These are phyloP conservation scores for Bradypus variegatus DNA, from an alignment of 2,797 vertebrate species.

Conservation along the genomic window DNA sequence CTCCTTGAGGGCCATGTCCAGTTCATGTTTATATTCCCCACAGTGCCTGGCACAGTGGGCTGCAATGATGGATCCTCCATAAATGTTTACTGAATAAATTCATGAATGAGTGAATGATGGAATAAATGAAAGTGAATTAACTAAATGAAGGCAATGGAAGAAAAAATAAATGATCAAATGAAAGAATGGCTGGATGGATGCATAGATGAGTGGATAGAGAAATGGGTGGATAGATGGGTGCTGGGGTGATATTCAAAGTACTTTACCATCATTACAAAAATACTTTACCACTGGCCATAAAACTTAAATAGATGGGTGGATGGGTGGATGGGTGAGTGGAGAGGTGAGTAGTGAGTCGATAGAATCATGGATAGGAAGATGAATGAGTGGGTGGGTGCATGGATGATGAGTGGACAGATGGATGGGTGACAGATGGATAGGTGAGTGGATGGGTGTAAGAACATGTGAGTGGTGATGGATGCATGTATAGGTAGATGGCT, in stretches of 20 bases:
- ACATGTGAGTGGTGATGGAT: neutral
- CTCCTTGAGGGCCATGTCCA: neutral
- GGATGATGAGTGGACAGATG: neutral
- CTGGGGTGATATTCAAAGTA: neutral
- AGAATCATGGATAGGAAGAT: neutral
- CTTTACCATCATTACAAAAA: too few relatives aligned
- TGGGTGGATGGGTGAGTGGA: too few relatives aligned
- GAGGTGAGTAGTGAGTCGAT: neutral
- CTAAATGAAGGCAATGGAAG: neutral
- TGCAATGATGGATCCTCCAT: neutral
- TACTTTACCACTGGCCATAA: neutral
- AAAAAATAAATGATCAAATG: neutral
- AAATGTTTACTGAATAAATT: neutral
- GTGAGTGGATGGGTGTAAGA: neutral
- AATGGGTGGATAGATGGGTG: too few relatives aligned
- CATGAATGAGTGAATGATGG: neutral
- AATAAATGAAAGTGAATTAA: neutral
- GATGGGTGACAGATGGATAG: neutral
- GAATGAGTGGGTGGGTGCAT: neutral
- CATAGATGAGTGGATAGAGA: neutral
- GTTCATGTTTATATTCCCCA: too few relatives aligned
- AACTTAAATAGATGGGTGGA: neutral
- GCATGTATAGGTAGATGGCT: neutral
- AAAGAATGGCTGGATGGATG: neutral
- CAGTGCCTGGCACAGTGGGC: neutral